Base-by-base conservation (phyloP, 2,888 invertebrate species). In the Chrysotoxum bicinctum region DNA sequence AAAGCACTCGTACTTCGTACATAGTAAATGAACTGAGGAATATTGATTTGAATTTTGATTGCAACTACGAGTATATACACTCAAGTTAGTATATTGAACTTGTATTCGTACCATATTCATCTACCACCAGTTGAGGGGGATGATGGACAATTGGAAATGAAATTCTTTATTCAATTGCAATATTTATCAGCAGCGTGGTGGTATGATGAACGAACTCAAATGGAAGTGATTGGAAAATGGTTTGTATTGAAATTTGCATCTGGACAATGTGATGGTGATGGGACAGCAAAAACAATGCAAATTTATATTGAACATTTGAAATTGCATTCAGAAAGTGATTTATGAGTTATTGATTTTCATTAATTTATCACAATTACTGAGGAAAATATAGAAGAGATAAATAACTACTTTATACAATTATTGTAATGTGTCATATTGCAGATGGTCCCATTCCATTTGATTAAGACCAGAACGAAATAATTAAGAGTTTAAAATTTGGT, bases 31-130 rank as follows among this genome's bases (percentile, higher is more conserved):
- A 23, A 21, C 37, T 30, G 45, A 16, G 37, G 8, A 64, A 64
- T 73, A 73, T 73, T 73, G 79, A 73, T 66, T 79, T 66, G 72
- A 73, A 66, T 66, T 79, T 66, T 79, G 78, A 79, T 73, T 79
- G 79, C 37, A 73, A 58, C 54, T 56, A 14, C 35, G 16, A 32
- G 12, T 14, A 5, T 48, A 14, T 35, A 37, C 21, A 62, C 32
- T 64, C 19, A 32, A 64, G 30, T 45, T 43, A 12, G 62, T 43
- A 43, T 56, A 43, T 62, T 64, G 45, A 64, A 45, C 45, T 64
- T 45, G 30, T 45, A n/a, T n/a, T n/a, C n/a, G n/a, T n/a, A n/a
- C n/a, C n/a, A n/a, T n/a, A n/a, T n/a, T n/a, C n/a, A n/a, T n/a
- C n/a, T n/a, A 30, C 19, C 40, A 62, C 30, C 19, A 62, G 32